Base-by-base conservation (phyloP, 2,888 invertebrate genomes). In the Lepidochrysops patricia region DNA sequence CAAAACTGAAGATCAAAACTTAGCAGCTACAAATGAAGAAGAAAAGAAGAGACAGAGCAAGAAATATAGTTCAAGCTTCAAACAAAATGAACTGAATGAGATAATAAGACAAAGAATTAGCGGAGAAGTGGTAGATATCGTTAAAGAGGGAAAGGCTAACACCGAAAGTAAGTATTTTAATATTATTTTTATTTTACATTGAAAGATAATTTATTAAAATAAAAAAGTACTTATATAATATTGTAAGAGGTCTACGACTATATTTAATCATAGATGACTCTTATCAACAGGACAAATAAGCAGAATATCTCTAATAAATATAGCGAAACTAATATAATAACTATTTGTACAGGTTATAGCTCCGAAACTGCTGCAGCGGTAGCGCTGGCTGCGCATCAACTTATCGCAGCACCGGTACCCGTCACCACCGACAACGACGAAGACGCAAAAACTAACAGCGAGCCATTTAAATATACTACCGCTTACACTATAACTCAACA, bases 361-460 rank as follows among this genome's bases (percentile, higher is more conserved):
- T 76, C 82, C 23, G 89, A 89, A 72, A 87, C 89, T 4, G 88
- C 86, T 1, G 71, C 89, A 5, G 88, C 87, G 1, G 71, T 90
- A 57, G 90, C 89, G 1, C 72, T 90, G 63, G 90, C 88, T 7
- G 84, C 88, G 4, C 88, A 90, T 68, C 84, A 89, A 66, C 80
- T 90, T 3, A 70, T 89, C 26, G 77, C 83, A 9, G 89, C 89
- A 3, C 89, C 90, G 0, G 67, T 89, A 32, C 90, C 90, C 1
- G 77, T 73, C 65, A 72, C 80, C 34, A 75, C 77, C 2, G 77
- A 78, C 60, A 84, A 77, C 63, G 83, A 82, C 15, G 83, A 84
- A 54, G 75, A 77, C 15, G 69, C 74, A 2, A 77, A 72, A 12
- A 80, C 72, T 4, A 72, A 52, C 15, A 59, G 35, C 4, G 35